Evolutionary conservation across 2,888 invertebrate species (phyloP), one percentile per base, ranked within the genome.

Genomic region (Busseola fusca): DNA sequence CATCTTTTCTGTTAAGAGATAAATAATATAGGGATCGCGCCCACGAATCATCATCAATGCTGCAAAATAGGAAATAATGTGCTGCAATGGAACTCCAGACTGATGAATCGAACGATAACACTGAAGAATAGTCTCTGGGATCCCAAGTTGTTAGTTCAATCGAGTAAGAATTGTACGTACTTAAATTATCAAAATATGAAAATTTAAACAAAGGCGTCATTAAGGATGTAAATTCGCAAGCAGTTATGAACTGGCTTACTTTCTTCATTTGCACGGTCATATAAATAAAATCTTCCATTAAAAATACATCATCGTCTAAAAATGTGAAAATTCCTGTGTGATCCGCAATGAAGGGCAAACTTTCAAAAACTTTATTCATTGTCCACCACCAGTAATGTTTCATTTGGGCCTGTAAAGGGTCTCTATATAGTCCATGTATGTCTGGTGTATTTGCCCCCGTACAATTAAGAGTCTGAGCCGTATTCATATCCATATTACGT

Each of bases 321-420:
- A 93, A 92, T 60, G 92, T 80, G 60, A 91, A 87, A 9, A 87
- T 69, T 16, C 90, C 92, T 30, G 84, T 81, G 56, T 91, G 87
- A 27, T 86, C 74, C 37, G 79, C 68, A 6, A 81, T 85, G 45
- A 73, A 74, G 0, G 83, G 76, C 52, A 92, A 63, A 67, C 84
- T 85, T 74, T 91, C 92, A 72, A 93, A 93, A 42, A 93, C 86
- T 64, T 80, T 88, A 79, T 93, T 93, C 6, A 90, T 87, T 16
- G 93, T 92, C 93, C 93, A 93, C 93, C 93, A 93, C 93, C 92
- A 93, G 62, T 87, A 88, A 74, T 91, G 92, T 79, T 93, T 93
- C 37, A 64, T 86, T 83, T 91, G 88, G 16, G 88, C 78, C 16
- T 71, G 58, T 18, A 77, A 25, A 25, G 92, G 90, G 21, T 91